A percentile compares a stretch with the other conserved stretches of the same genome.
Conservation (phyloP, 2,888 invertebrate genomes). For the Cheilosia variabilis region DNA sequence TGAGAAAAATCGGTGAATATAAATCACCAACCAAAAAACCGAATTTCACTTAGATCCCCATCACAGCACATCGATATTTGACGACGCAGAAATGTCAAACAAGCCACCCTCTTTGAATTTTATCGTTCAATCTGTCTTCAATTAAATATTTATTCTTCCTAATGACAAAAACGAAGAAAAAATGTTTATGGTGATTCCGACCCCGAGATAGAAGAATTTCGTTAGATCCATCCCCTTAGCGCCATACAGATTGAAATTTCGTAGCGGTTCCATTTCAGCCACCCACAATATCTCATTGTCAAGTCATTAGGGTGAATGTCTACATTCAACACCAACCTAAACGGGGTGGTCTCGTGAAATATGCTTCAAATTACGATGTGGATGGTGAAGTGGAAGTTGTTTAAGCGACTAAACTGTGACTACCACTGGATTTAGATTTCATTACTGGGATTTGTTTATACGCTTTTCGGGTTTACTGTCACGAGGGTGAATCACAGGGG, state of each 20-base stretch:
- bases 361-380: slow-evolving; percentile 70
- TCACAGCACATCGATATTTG: slow-evolving; percentile 31
- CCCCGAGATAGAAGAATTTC: slow-evolving; percentile 37
- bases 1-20: slow-evolving; percentile 5
- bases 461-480: slow-evolving; percentile 61
- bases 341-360: slow-evolving; percentile 63
- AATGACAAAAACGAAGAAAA: slow-evolving; percentile 62
- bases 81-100: slow-evolving; percentile 67
- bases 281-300: slow-evolving; percentile 55
- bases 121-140: slow-evolving; percentile 75
- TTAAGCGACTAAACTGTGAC: slow-evolving; percentile 73
- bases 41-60: slow-evolving; percentile 29
- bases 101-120: slow-evolving; percentile 69
- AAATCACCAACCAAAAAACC: slow-evolving; percentile 44
- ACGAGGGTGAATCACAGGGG: slow-evolving; percentile 65
- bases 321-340: slow-evolving; percentile 54
- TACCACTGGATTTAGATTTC: slow-evolving; percentile 73
- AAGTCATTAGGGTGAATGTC: slow-evolving; percentile 53
- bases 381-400: slow-evolving; percentile 72
- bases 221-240: slow-evolving; percentile 35
- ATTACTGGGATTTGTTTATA: slow-evolving; percentile 73
- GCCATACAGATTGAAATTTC: slow-evolving; percentile 47
- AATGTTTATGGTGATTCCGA: slow-evolving; percentile 52
- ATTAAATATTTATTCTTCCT: slow-evolving; percentile 74
- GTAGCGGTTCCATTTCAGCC: slow-evolving; percentile 44